Evolutionary conservation across 2,797 vertebrate genomes (phyloP).

Genomic region (Chlorospingus semifuscus): DNA sequence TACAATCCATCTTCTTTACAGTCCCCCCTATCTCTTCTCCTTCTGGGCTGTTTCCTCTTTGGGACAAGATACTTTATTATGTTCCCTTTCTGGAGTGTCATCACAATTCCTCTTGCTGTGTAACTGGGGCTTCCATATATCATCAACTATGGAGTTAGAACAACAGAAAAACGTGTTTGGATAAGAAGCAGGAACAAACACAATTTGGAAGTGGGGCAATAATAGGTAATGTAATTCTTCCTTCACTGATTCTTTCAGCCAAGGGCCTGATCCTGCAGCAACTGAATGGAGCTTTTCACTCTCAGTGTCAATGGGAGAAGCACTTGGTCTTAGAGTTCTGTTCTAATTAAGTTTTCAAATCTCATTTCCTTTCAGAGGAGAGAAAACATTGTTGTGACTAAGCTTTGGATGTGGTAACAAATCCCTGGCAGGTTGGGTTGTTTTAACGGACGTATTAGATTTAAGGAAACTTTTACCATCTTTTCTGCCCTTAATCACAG

Average conservation of each 20-base stretch:
- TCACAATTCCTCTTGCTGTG: background rate
- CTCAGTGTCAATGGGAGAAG: background rate
- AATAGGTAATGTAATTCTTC: background rate
- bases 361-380: conserved; percentile 68
- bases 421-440: conserved; percentile 69
- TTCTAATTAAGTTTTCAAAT: conserved; percentile 66
- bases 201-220: conserved; percentile 1
- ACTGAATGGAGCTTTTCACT: conserved; percentile 16
- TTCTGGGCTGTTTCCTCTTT: background rate
- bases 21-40: background rate
- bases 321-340: background rate
- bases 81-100: background rate
- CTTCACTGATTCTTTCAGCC: background rate
- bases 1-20: background rate
- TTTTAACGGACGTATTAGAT: conserved; percentile 63
- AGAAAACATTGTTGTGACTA: conserved; percentile 74
- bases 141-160: background rate
- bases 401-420: conserved; percentile 68
- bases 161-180: conserved; percentile 18
- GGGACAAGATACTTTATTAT: background rate
- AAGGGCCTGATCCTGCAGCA: background rate
- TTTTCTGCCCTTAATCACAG: conserved; percentile 62
- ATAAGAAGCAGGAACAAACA: conserved; percentile 42
- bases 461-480: conserved; percentile 72
- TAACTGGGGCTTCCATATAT: background rate